These are phyloP conservation scores for Drosophila saltans DNA, from an alignment of 1,140 invertebrate genomes.

Conservation along the genomic window DNA sequence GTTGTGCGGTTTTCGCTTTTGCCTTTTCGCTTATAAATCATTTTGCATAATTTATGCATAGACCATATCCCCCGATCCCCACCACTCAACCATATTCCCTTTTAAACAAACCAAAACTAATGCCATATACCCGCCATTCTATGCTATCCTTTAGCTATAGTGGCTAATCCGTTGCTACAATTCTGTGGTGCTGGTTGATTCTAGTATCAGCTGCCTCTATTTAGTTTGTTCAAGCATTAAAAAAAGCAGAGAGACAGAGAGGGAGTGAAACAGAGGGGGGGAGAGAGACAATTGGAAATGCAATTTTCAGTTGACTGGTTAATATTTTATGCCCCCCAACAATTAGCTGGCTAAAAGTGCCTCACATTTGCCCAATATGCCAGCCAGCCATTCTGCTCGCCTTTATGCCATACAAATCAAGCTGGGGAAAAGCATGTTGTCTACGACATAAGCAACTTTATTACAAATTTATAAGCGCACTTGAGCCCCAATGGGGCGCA, in stretches of 20 bases:
- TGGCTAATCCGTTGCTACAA: slow-evolving; percentile 17
- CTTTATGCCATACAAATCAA: slow-evolving; percentile 30
- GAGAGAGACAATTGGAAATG: slow-evolving; percentile 43
- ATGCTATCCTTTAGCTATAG: not conserved
- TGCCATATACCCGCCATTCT: no score
- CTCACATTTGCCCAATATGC: not conserved
- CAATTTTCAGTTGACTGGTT: slow-evolving; percentile 30
- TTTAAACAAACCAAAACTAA: no score
- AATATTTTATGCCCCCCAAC: slow-evolving; percentile 61
- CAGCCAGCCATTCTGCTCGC: no score
- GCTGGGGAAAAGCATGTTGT: slow-evolving; percentile 28
- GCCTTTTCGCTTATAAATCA: slow-evolving; percentile 68
- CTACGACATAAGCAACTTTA: slow-evolving; percentile 51
- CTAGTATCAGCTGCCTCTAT: not conserved
- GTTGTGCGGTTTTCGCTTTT: slow-evolving; percentile 51
- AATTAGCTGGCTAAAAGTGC: slow-evolving; percentile 58
- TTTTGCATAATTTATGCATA: slow-evolving; percentile 77
- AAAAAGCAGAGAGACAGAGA: slow-evolving; percentile 7
- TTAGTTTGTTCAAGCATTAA: slow-evolving; percentile 27
- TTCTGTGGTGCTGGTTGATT: not conserved
- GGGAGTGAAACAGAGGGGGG: not conserved
- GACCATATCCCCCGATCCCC: slow-evolving; percentile 22
- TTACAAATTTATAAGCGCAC: slow-evolving; percentile 80
- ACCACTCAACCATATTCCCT: slow-evolving; percentile 16
- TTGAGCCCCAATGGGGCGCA: slow-evolving; percentile 57